Evolutionary conservation across 1,140 invertebrate genomes (phyloP).

Genomic region (Calephelis virginiensis): DNA sequence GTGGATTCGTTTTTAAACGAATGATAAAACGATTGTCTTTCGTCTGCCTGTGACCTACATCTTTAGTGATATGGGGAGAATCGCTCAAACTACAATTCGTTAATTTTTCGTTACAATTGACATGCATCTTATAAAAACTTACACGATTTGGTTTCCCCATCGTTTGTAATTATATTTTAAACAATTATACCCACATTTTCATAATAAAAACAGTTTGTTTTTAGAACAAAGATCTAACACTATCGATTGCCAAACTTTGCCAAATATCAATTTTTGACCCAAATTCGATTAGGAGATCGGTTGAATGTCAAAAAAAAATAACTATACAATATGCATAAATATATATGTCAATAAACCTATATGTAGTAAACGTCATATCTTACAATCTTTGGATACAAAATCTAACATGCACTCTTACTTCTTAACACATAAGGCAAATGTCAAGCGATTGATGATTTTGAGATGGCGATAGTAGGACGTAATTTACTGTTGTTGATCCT

Average conservation of each 20-base stretch:
- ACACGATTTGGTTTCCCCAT: neutral
- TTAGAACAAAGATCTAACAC: neutral
- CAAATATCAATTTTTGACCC: slow-evolving; percentile 15
- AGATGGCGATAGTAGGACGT: too few species aligned
- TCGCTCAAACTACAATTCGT: neutral
- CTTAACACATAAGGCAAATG: slow-evolving; percentile 15
- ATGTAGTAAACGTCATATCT: slow-evolving; percentile 71
- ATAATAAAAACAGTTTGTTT: neutral
- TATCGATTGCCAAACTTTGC: slow-evolving; percentile 25
- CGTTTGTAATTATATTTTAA: neutral
- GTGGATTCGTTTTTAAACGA: neutral
- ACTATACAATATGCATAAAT: slow-evolving; percentile 69
- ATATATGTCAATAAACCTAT: slow-evolving; percentile 71
- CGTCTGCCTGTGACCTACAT: neutral
- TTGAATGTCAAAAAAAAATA: slow-evolving; percentile 61
- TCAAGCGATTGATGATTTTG: neutral
- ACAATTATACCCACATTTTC: neutral
- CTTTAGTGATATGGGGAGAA: neutral
- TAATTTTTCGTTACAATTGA: neutral
- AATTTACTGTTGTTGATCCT: too few species aligned
- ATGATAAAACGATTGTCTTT: neutral
- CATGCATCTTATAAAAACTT: neutral
- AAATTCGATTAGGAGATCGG: slow-evolving; percentile 60
- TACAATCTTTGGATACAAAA: slow-evolving; percentile 76
- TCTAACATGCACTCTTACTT: slow-evolving; percentile 27